Conservation (phyloP, 2,113 vertebrate species). For the Lipophrys pholis region DNA sequence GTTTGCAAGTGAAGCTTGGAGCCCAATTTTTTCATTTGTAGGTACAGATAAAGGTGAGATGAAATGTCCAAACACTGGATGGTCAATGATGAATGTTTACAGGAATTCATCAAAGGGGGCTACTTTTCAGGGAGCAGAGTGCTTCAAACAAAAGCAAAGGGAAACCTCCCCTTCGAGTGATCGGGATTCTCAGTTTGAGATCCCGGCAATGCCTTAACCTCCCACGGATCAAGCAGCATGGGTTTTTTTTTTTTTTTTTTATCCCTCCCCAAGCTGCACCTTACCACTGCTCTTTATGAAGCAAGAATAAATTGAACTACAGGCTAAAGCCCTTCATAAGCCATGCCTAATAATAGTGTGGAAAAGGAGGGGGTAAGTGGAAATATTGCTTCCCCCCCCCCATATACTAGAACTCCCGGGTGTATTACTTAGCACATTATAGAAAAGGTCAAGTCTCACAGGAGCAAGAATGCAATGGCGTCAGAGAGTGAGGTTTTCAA, state of each 20-base stretch:
- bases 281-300: constrained; percentile 51
- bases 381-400: constrained; percentile 49
- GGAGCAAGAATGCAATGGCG: constrained; percentile 22
- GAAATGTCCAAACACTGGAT: constrained; percentile 5
- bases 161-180: constrained; percentile 19
- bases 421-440: constrained; percentile 64
- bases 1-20: background rate
- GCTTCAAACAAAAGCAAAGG: constrained; percentile 23
- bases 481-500: constrained; percentile 36
- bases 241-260: constrained; percentile 34
- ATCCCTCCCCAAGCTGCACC: constrained; percentile 22
- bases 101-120: background rate
- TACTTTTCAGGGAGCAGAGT: background rate
- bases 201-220: constrained; percentile 30
- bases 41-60: background rate
- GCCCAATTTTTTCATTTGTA: constrained; percentile 2
- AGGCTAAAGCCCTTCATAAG: constrained; percentile 43
- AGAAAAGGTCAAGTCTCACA: constrained; percentile 59
- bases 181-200: constrained; percentile 38
- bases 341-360: constrained; percentile 34
- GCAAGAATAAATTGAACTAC: constrained; percentile 66
- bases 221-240: constrained; percentile 30
- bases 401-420: constrained; percentile 36
- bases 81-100: constrained; percentile 19
- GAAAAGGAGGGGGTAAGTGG: background rate